phyloP scores from a whole-genome alignment of 2,888 invertebrate genomes.

The Chrysomela aeneicollis region DNA sequence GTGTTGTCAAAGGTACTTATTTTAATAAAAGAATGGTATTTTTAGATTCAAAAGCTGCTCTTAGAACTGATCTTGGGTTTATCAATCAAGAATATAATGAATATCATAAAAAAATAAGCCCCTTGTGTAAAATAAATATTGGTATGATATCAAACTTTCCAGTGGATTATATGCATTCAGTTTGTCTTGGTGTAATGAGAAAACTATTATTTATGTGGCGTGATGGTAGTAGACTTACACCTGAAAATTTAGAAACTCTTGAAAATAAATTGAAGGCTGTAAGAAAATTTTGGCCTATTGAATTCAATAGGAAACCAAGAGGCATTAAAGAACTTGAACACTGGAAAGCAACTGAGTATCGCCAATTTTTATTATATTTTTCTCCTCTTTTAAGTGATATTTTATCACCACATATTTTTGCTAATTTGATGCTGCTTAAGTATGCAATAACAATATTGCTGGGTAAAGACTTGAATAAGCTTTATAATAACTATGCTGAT shows the following conservation, averaged over 20 bases:
- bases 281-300: slow-evolving; percentile 34
- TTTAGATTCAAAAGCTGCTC: slow-evolving; percentile 35
- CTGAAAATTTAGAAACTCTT: slow-evolving; percentile 6
- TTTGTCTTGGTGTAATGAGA: slow-evolving; percentile 14
- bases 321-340: slow-evolving; percentile 34
- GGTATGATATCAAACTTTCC: slow-evolving; percentile 17
- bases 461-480: slow-evolving; percentile 25
- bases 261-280: slow-evolving; percentile 13
- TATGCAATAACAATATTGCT: slow-evolving; percentile 37
- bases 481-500: slow-evolving; percentile 33
- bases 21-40: slow-evolving; percentile 38
- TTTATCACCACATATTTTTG: slow-evolving; percentile 28
- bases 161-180: slow-evolving; percentile 15
- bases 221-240: neutral
- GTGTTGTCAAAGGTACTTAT: slow-evolving; percentile 34
- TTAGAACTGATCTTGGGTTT: slow-evolving; percentile 35
- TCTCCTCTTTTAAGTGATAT: slow-evolving; percentile 29
- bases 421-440: slow-evolving; percentile 37
- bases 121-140: slow-evolving; percentile 24
- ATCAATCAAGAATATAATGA: too few relatives aligned
- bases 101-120: slow-evolving; percentile 39
- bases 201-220: slow-evolving; percentile 13
- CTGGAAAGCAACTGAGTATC: slow-evolving; percentile 44
- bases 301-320: slow-evolving; percentile 44
- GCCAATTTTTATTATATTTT: slow-evolving; percentile 40